These are phyloP conservation scores for Pandemis heparana DNA, from an alignment of 2,888 invertebrate genomes.

Conservation along the genomic window DNA sequence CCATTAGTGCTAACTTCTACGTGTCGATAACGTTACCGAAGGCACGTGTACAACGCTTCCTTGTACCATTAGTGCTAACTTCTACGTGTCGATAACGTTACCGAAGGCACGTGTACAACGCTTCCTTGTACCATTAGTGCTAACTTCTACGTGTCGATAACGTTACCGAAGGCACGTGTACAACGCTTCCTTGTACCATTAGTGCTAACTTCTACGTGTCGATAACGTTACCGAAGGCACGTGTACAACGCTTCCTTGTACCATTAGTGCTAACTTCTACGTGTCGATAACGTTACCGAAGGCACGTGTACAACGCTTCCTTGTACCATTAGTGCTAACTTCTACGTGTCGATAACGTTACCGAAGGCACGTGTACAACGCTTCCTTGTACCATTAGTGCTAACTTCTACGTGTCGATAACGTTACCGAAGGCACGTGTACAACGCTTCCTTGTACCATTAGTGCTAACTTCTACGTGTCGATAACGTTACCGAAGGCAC, in stretches of 20 bases:
- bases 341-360: constrained; percentile 7
- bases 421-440: constrained; percentile 5
- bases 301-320: neutral
- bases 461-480: constrained; percentile 4
- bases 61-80: constrained; percentile 9
- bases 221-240: constrained; percentile 7
- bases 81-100: constrained; percentile 7
- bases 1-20: constrained; percentile 6
- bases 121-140: constrained; percentile 9
- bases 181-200: constrained; percentile 7
- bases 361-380: constrained; percentile 1
- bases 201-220: constrained; percentile 4
- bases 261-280: constrained; percentile 6
- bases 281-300: constrained; percentile 10
- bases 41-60: neutral
- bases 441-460: constrained; percentile 7
- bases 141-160: constrained; percentile 7
- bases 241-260: constrained; percentile 5
- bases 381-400: constrained; percentile 9
- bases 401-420: constrained; percentile 7
- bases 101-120: constrained; percentile 1
- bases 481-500: constrained; percentile 7
- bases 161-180: constrained; percentile 5
- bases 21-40: constrained; percentile 10
- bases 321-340: constrained; percentile 9